phyloP scores from a whole-genome alignment of 2,113 vertebrate genomes.

The Gnathonemus longibarbis region DNA sequence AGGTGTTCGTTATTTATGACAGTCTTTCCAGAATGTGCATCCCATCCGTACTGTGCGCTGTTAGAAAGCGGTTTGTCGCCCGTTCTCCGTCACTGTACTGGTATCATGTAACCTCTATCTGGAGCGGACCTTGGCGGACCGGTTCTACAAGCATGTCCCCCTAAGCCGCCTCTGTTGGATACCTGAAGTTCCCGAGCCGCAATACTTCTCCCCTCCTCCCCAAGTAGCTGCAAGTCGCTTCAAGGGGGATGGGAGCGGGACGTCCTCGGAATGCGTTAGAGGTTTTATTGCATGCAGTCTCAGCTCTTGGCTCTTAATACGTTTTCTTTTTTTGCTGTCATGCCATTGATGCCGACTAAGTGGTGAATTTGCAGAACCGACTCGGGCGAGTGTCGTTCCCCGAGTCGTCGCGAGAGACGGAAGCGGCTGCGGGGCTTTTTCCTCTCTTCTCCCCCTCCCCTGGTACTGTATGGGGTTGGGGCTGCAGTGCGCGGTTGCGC shows the following conservation, averaged over 20 bases:
- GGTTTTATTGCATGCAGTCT: background rate
- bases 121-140: background rate
- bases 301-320: background rate
- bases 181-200: background rate
- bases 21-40: background rate
- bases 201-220: background rate
- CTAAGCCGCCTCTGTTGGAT: background rate
- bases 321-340: background rate
- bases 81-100: background rate
- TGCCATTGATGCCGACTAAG: background rate
- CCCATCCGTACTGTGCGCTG: background rate
- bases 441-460: background rate
- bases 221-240: background rate
- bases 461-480: background rate
- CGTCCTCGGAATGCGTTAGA: background rate
- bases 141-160: background rate
- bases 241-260: background rate
- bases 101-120: background rate
- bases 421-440: conserved; percentile 1
- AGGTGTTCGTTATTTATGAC: background rate
- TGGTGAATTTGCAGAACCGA: background rate
- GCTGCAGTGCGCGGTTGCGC: background rate
- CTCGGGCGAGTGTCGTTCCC: background rate
- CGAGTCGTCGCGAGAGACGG: background rate
- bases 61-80: background rate